Evolutionary conservation across 92 coral and sea anemone species (phyloP).

Genomic region (Montipora capitata): DNA sequence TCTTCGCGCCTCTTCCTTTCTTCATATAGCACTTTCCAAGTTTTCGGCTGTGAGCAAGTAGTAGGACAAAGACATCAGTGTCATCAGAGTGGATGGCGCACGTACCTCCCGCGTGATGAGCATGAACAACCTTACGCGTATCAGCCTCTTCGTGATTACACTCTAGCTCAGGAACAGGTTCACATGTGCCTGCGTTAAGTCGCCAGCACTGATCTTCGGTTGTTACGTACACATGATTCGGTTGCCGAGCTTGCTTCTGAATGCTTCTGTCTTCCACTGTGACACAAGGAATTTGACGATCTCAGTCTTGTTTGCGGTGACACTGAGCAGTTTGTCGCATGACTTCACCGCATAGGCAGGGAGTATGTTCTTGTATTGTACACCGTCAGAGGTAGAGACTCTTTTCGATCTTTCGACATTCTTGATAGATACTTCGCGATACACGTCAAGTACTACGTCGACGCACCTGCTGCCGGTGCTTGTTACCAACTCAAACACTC

Average conservation of each 20-base stretch:
- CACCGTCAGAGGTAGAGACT: conserved; percentile 44
- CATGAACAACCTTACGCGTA: conserved; percentile 78
- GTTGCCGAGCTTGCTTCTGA: conserved; percentile 70
- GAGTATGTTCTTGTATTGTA: conserved; percentile 31
- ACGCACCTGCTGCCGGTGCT: conserved; percentile 34
- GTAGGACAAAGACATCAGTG: conserved; percentile 54
- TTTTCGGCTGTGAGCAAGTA: conserved; percentile 4
- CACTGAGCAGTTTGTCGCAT: conserved; percentile 67
- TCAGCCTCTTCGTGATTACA: conserved; percentile 77
- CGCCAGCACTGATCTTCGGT: conserved; percentile 60
- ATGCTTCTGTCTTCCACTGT: conserved; percentile 60
- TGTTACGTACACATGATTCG: conserved; percentile 58
- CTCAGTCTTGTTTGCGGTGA: conserved; percentile 75
- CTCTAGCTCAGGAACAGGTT: conserved; percentile 64
- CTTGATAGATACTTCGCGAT: conserved; percentile 57
- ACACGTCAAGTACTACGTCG: conserved; percentile 64
- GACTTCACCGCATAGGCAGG: conserved; percentile 68
- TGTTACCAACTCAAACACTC: conserved; percentile 42
- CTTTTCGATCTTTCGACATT: conserved; percentile 55
- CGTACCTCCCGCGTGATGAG: conserved; percentile 66
- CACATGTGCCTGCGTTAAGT: conserved; percentile 16
- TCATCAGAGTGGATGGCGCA: conserved; percentile 34
- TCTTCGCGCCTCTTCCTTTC: conserved; percentile 49
- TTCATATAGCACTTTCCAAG: conserved; percentile 60
- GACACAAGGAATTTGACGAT: conserved; percentile 70